Evolutionary conservation across 1,140 invertebrate genomes (phyloP), one percentile per base, ranked within the genome.

Genomic region (Temnothorax curvispinosus): DNA sequence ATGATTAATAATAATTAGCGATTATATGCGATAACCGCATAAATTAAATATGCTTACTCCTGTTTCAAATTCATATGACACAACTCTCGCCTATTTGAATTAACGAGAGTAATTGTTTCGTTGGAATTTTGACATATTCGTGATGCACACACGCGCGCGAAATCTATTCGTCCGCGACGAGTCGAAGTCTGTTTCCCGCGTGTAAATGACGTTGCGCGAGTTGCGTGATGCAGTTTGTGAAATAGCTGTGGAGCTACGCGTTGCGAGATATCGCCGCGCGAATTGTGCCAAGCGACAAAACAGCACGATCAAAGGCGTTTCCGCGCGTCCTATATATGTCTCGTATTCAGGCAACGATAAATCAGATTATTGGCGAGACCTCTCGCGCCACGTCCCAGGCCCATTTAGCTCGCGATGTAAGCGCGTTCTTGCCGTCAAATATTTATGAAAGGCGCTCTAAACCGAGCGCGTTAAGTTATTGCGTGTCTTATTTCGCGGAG

Each of bases 1-100:
- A 21, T 67, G 47, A 80, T 80, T 80, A 80, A 69, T 80, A 50
- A 69, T 80, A 80, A 56, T 69, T 38, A 69, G 21, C 47, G 15
- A 54, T 80, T 69, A 56, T 69, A 32, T 15, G 13, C 35, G 4
- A 56, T 44, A 71, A 71, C 47, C 64, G 47, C 64, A 64, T 38
- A 54, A 71, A 81, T 81, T 71, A 81, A 81, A 71, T 81, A 81
- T 32, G 38, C 78, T 54, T 21, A 27, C 35, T 67, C n/a, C n/a
- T 18, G 11, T 13, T 41, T 6, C 32, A 56, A 71, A 81, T 71
- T 71, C 35, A 71, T 44, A 56, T 18, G 38, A 44, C 38, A 18
- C 65, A 56, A 41, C 65, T 52, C 60, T 3, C 27, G 47, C 7
- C 64, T 69, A 69, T 56, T 56, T 32, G 35, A 21, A 56, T 38